phyloP scores from a whole-genome alignment of 1,140 invertebrate species.

The Limonius californicus region DNA sequence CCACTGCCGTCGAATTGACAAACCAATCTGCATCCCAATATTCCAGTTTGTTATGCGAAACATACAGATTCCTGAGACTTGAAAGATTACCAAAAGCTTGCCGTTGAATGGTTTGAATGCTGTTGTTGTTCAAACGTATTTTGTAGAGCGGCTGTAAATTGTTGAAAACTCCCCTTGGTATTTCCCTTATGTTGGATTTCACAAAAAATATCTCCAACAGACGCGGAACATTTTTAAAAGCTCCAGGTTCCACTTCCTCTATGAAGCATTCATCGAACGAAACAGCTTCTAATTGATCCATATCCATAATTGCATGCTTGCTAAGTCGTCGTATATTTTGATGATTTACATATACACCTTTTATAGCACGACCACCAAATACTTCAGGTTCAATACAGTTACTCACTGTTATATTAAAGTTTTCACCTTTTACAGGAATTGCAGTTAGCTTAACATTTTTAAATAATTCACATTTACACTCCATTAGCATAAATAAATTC shows the following conservation, averaged over 20 bases:
- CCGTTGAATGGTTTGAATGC: conserved; percentile 22
- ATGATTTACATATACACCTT: background rate
- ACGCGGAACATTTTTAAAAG: conserved; percentile 21
- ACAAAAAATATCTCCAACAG: background rate
- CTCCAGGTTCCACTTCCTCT: background rate
- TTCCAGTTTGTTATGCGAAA: conserved; percentile 20
- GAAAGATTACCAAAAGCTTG: conserved; percentile 24
- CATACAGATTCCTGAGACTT: conserved; percentile 18
- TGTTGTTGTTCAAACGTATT: conserved; percentile 24
- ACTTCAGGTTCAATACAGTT: background rate
- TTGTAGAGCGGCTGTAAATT: background rate
- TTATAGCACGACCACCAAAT: background rate
- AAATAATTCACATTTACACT: background rate
- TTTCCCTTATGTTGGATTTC: background rate
- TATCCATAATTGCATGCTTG: conserved; percentile 19
- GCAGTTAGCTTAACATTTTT: background rate
- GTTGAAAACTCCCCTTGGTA: conserved; percentile 12
- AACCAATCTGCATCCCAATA: conserved; percentile 32
- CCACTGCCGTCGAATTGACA: conserved; percentile 18
- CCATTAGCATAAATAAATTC: too few relatives aligned
- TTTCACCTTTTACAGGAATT: background rate
- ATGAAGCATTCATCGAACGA: conserved; percentile 15
- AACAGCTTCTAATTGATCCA: conserved; percentile 16
- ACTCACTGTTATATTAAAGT: background rate
- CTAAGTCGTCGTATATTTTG: conserved; percentile 18